Conservation (phyloP, 1,140 invertebrate species). For the Dryas iulia region DNA sequence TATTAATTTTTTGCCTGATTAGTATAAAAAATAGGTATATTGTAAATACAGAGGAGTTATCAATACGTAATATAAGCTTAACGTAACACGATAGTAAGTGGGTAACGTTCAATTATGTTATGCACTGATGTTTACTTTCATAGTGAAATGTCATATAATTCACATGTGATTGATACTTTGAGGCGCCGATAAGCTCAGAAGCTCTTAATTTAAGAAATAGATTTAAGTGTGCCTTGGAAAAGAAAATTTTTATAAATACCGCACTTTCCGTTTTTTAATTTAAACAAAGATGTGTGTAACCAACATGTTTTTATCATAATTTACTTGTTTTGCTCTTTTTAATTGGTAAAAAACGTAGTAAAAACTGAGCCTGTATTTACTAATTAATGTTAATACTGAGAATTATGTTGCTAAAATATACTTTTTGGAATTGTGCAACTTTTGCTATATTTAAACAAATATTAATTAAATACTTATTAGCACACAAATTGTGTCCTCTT, state of each 20-base stretch:
- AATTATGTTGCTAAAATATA: no score
- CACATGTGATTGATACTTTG: neutral
- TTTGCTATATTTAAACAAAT: neutral
- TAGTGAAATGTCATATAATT: neutral
- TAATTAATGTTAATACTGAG: no score
- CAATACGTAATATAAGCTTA: constrained; percentile 25
- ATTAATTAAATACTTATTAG: neutral
- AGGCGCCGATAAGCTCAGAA: constrained; percentile 28
- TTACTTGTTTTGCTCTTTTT: neutral
- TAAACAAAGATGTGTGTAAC: neutral
- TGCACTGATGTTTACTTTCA: constrained; percentile 3
- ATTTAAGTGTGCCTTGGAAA: constrained; percentile 28
- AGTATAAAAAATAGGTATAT: constrained; percentile 12
- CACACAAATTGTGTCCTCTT: neutral
- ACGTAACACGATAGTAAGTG: constrained; percentile 6
- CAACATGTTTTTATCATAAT: neutral
- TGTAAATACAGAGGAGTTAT: constrained; percentile 24
- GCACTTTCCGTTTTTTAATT: neutral
- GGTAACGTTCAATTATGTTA: constrained; percentile 13
- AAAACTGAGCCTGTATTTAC: no score
- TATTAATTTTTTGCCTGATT: constrained; percentile 30
- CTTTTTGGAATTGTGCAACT: neutral
- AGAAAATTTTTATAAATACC: neutral
- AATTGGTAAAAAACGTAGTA: no score
- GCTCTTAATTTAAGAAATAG: constrained; percentile 25